Conservation (phyloP, 2,113 vertebrate genomes). For the Acrocephalus arundinaceus region DNA sequence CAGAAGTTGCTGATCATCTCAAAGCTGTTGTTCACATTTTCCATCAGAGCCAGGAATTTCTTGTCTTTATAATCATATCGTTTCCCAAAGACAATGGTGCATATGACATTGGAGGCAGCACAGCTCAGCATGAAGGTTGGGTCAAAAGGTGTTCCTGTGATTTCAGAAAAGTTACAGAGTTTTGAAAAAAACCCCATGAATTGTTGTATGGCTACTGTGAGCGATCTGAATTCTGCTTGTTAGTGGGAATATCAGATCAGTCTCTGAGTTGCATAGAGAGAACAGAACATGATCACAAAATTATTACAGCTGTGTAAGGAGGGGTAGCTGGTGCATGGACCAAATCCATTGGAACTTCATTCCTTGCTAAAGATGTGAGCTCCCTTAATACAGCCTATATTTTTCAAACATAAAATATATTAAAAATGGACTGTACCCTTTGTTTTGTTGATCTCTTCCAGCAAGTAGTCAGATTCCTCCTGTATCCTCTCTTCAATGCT, state of each 20-base stretch:
- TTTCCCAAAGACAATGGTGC: slow-evolving; percentile 29
- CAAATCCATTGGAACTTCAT: neutral
- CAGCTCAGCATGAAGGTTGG: slow-evolving; percentile 15
- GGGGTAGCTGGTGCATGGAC: neutral
- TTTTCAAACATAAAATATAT: neutral
- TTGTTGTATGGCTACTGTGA: neutral
- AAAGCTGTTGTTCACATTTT: slow-evolving; percentile 6
- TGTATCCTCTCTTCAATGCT: slow-evolving; percentile 66
- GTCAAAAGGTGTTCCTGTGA: slow-evolving; percentile 29
- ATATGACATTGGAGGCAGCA: slow-evolving; percentile 24
- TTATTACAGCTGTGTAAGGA: neutral
- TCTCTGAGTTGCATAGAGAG: neutral
- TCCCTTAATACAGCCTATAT: neutral
- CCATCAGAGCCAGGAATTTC: slow-evolving; percentile 31
- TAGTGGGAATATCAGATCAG: neutral
- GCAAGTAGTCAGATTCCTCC: slow-evolving; percentile 59
- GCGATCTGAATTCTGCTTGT: neutral
- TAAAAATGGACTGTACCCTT: slow-evolving; percentile 8
- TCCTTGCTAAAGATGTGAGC: neutral
- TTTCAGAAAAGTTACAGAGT: neutral
- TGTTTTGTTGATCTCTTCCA: slow-evolving; percentile 62
- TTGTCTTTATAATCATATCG: slow-evolving; percentile 30
- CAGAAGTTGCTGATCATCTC: rapidly evolving
- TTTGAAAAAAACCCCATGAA: rapidly evolving
- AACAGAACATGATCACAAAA: neutral